Evolutionary conservation across 2,888 invertebrate genomes (phyloP).

Genomic region (Ypsolopha sequella): DNA sequence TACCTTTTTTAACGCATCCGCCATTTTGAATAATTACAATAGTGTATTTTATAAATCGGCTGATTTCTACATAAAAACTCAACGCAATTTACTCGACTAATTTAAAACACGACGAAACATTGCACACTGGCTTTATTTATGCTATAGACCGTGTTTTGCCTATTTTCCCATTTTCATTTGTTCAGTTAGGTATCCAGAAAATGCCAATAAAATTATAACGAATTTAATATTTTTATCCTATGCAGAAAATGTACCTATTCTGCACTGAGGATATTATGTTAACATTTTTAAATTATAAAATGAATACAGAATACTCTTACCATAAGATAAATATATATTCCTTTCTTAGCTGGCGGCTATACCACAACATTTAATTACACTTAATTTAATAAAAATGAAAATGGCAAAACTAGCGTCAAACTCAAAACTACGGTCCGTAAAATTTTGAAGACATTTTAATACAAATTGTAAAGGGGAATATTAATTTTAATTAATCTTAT

Average conservation of each 20-base stretch:
- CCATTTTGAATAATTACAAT: too few relatives aligned
- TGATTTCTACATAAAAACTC: background rate
- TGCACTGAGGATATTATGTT: conserved; percentile 10
- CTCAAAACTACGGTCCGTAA: too few relatives aligned
- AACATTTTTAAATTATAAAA: conserved; percentile 13
- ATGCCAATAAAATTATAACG: too few relatives aligned
- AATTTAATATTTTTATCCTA: too few relatives aligned
- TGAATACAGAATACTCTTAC: background rate
- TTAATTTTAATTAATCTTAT: conserved; percentile 15
- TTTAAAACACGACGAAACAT: conserved; percentile 32
- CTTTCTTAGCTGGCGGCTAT: too few relatives aligned
- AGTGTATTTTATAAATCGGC: too few relatives aligned
- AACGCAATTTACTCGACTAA: conserved; percentile 7
- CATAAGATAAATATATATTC: background rate
- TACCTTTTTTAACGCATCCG: too few relatives aligned
- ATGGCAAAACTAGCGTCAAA: too few relatives aligned
- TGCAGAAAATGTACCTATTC: too few relatives aligned
- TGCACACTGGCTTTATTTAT: conserved; percentile 40
- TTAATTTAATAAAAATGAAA: too few relatives aligned
- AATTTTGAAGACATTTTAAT: too few relatives aligned
- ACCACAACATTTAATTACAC: too few relatives aligned
- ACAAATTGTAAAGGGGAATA: background rate
- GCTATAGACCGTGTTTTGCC: conserved; percentile 30
- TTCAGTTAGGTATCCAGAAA: background rate
- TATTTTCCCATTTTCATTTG: conserved; percentile 29